Percentiles rank a stretch among this genome's conserved stretches.
Conservation (phyloP, 2,888 invertebrate species). For the Subacronicta megacephala region DNA sequence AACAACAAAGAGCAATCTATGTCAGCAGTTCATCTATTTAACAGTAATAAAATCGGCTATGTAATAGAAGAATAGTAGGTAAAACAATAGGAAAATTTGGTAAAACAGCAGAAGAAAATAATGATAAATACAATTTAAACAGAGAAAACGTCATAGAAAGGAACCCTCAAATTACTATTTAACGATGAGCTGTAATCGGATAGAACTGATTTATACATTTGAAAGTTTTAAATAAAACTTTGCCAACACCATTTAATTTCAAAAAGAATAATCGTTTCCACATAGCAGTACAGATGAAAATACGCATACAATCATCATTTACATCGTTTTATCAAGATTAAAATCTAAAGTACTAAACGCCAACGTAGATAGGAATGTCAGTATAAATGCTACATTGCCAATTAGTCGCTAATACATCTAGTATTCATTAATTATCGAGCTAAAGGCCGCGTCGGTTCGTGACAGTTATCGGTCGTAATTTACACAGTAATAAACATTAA, state of each 20-base stretch:
- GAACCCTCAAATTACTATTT: slow-evolving; percentile 4
- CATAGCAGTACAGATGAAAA: slow-evolving; percentile 6
- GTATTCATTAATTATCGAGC: slow-evolving; percentile 25
- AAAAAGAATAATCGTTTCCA: neutral
- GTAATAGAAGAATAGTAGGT: no score
- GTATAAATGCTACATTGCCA: slow-evolving; percentile 29
- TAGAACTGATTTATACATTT: slow-evolving; percentile 19
- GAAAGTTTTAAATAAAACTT: slow-evolving; percentile 4
- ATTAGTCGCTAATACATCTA: slow-evolving; percentile 27
- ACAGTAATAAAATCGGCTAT: no score
- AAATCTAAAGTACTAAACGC: slow-evolving; percentile 8
- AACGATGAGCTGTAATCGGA: slow-evolving; percentile 29
- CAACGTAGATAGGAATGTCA: slow-evolving; percentile 9
- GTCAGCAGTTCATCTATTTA: no score
- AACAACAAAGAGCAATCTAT: neutral
- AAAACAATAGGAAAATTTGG: no score
- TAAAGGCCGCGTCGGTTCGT: slow-evolving; percentile 2
- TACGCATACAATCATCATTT: slow-evolving; percentile 21
- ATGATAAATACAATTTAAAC: neutral
- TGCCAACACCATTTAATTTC: neutral
- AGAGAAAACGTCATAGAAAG: neutral
- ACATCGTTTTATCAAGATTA: slow-evolving; percentile 18
- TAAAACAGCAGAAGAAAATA: no score
- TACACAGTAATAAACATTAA: slow-evolving; percentile 22
- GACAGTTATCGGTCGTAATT: slow-evolving; percentile 27